Evolutionary conservation across 2,888 invertebrate genomes (phyloP), one percentile per base, ranked within the genome.

Genomic region (Linnaemya tessellans): DNA sequence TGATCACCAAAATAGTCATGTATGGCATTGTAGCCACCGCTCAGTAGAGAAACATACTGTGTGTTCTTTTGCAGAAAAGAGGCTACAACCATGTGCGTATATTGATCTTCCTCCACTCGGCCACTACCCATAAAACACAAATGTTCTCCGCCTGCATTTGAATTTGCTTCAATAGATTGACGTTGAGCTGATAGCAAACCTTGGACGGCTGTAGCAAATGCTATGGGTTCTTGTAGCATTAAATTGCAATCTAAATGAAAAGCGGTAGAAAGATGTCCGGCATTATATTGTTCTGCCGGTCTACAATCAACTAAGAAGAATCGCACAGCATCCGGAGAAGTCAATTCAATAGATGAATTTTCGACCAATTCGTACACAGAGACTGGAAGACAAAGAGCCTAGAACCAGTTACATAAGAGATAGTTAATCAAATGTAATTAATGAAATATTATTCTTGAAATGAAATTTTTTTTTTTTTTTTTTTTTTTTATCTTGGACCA

Each of bases 281-380:
- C 96, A 93, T 99, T 99, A 91, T 99, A 99, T 90, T 99, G 98
- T 87, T 98, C 98, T 13, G 98, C 96, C 10, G 99, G 98, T 87
- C 99, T 95, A 92, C 99, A 99, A 93, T 99, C 99, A 10, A 99
- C 98, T 87, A 99, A 94, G 93, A 99, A 99, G 93, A 98, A 99
- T 89, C 97, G 94, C 0, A 97, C 96, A 13, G 94, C 93, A 88
- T 96, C 96, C 51, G 94, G 93, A 88, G 94, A 94, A 1, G 93
- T 92, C 54, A 94, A 92, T 90, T 96, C 96, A 71, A 95, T 93
- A 22, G 95, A 95, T 3, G 96, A 95, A 93, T 96, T 97, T 90
- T 97, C 97, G 41, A 98, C 95, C 78, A 99, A 94, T 93, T 99
- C 99, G 90, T 96, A 95, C 0, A 98, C 98, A 58, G 98, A 97